A percentile compares a stretch with the other conserved stretches of the same genome.
phyloP scores from a whole-genome alignment of 92 coral and sea anemone species.

The Ricordea florida region DNA sequence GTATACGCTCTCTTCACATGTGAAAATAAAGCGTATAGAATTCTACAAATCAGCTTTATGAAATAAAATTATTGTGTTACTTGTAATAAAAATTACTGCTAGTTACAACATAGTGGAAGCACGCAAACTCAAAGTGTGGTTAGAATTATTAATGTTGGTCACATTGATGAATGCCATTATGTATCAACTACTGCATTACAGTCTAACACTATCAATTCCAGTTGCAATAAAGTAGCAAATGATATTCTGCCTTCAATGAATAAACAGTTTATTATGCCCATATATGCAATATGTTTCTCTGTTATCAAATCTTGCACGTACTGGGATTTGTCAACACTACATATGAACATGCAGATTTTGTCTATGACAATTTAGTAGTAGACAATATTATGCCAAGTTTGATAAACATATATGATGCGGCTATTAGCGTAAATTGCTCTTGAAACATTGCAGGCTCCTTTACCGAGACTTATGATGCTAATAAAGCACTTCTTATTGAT shows the following conservation, averaged over 20 bases:
- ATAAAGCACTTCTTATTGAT: slow-evolving; percentile 20
- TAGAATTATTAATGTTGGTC: slow-evolving; percentile 50
- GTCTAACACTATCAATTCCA: slow-evolving; percentile 33
- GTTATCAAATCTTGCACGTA: slow-evolving; percentile 46
- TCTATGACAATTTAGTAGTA: slow-evolving; percentile 15
- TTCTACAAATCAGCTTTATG: too few relatives aligned
- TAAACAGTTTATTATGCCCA: slow-evolving; percentile 35
- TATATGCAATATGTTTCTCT: slow-evolving; percentile 55
- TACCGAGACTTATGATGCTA: slow-evolving; percentile 37
- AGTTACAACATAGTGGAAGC: too few relatives aligned
- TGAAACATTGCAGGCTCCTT: slow-evolving; percentile 25
- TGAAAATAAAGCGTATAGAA: too few relatives aligned
- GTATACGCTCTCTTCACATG: too few relatives aligned
- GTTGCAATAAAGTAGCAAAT: slow-evolving; percentile 13
- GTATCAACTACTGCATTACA: slow-evolving; percentile 49
- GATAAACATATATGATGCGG: slow-evolving; percentile 23
- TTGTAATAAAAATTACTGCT: too few relatives aligned
- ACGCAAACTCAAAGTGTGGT: too few relatives aligned
- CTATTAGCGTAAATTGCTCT: slow-evolving; percentile 14
- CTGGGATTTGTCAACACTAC: slow-evolving; percentile 53
- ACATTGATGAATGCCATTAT: slow-evolving; percentile 47
- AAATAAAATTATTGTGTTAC: too few relatives aligned
- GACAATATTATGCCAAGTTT: slow-evolving; percentile 19
- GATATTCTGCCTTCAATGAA: slow-evolving; percentile 9
- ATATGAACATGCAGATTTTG: slow-evolving; percentile 46